These are phyloP conservation scores for Sarcophaga carnaria DNA, from an alignment of 2,888 invertebrate genomes.

Conservation along the genomic window DNA sequence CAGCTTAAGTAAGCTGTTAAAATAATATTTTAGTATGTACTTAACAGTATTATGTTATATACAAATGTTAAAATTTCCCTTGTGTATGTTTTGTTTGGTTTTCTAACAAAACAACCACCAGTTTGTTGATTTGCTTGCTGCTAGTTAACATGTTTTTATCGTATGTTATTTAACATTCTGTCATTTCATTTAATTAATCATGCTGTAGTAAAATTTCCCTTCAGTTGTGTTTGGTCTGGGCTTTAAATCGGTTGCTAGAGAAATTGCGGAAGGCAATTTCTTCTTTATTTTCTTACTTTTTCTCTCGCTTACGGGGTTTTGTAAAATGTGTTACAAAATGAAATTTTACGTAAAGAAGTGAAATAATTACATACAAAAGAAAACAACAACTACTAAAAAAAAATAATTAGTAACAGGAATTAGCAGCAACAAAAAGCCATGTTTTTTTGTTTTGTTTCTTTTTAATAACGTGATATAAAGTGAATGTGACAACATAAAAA, in stretches of 20 bases:
- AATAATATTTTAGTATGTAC: constrained; percentile 1
- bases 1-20: neutral
- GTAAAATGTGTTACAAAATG: constrained; percentile 41
- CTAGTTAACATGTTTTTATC: constrained; percentile 45
- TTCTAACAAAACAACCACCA: constrained; percentile 57
- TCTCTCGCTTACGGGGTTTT: constrained; percentile 25
- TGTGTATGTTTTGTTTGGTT: neutral
- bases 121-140: neutral
- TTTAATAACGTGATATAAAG: neutral
- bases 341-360: constrained; percentile 51
- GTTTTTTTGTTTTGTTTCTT: too few species aligned
- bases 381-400: neutral
- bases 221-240: constrained; percentile 64
- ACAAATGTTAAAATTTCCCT: constrained; percentile 57
- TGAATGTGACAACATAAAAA: constrained; percentile 24
- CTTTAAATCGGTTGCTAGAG: constrained; percentile 50
- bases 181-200: constrained; percentile 45
- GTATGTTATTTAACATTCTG: constrained; percentile 29
- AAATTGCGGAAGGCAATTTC: constrained; percentile 12
- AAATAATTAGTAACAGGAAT: constrained; percentile 8
- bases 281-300: too few species aligned
- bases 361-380: constrained; percentile 8
- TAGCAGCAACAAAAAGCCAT: neutral
- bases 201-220: constrained; percentile 60
- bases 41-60: neutral